Percentiles rank a stretch among this genome's conserved stretches.
Evolutionary conservation across 2,113 vertebrate species (phyloP).

Genomic region (Mus pahari): DNA sequence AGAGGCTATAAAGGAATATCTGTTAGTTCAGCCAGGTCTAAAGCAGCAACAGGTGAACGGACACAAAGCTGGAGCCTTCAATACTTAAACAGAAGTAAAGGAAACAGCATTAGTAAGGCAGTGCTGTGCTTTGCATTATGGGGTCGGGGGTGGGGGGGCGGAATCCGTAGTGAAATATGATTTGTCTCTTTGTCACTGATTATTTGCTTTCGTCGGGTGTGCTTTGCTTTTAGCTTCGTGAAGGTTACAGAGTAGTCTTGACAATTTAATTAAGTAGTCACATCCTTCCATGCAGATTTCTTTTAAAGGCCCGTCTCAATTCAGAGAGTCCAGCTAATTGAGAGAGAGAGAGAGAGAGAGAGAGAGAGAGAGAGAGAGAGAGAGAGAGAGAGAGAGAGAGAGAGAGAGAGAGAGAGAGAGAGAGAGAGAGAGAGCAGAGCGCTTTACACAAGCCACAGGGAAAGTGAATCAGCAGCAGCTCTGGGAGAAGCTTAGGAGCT

Average conservation of each 20-base stretch:
- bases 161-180: not conserved
- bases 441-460: slow-evolving; percentile 39
- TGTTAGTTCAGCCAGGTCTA: not conserved
- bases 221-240: not conserved
- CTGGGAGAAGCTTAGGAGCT: slow-evolving; percentile 10
- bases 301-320: slow-evolving; percentile 33
- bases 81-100: slow-evolving; percentile 39
- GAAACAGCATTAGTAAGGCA: slow-evolving; percentile 6
- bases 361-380: too few relatives aligned
- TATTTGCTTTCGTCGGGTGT: too few relatives aligned
- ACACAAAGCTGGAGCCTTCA: slow-evolving; percentile 31
- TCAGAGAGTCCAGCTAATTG: slow-evolving; percentile 18
- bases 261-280: slow-evolving; percentile 3
- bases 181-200: not conserved
- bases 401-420: too few relatives aligned
- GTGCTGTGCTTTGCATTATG: not conserved
- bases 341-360: too few relatives aligned
- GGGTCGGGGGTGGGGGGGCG: not conserved
- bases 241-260: not conserved
- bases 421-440: too few relatives aligned
- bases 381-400: too few relatives aligned
- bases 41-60: not conserved
- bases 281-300: not conserved
- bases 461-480: not conserved
- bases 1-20: not conserved